Percentiles rank a stretch among this genome's conserved stretches.
These are phyloP conservation scores for Entomobrya multifasciata DNA, from an alignment of 2,888 invertebrate species.

Conservation along the genomic window DNA sequence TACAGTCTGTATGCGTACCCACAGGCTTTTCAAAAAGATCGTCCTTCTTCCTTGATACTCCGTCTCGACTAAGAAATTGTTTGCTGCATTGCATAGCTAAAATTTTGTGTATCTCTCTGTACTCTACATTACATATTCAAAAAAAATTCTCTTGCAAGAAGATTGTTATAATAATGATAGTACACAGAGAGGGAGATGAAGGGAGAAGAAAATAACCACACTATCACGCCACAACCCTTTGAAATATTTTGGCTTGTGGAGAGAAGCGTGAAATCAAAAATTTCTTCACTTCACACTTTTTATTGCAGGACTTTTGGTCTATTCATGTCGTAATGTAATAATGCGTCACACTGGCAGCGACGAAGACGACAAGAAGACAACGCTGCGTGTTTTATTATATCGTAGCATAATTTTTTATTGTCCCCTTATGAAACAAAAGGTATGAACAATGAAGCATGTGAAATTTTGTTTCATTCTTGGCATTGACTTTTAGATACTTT, in stretches of 20 bases:
- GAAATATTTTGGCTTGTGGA: constrained; percentile 56
- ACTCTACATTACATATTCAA: background rate
- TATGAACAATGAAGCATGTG: constrained; percentile 9
- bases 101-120: background rate
- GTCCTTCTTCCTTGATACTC: constrained; percentile 60
- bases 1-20: constrained; percentile 60
- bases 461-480: constrained; percentile 39
- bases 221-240: constrained; percentile 31
- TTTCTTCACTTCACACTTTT: constrained; percentile 77
- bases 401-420: background rate
- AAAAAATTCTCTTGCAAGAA: background rate
- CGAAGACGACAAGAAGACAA: background rate
- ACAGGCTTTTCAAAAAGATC: constrained; percentile 55
- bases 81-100: background rate
- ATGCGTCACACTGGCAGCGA: constrained; percentile 33
- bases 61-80: constrained; percentile 7
- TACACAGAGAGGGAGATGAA: background rate
- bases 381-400: background rate
- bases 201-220: constrained; percentile 44
- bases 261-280: constrained; percentile 79
- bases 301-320: constrained; percentile 38
- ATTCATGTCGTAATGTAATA: constrained; percentile 50
- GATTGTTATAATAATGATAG: background rate
- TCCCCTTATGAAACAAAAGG: constrained; percentile 35
- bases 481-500: constrained; percentile 35